Percentiles rank a stretch among this genome's conserved stretches.
phyloP scores from a whole-genome alignment of 2,888 invertebrate genomes.

The Hypselothyrea guttata region DNA sequence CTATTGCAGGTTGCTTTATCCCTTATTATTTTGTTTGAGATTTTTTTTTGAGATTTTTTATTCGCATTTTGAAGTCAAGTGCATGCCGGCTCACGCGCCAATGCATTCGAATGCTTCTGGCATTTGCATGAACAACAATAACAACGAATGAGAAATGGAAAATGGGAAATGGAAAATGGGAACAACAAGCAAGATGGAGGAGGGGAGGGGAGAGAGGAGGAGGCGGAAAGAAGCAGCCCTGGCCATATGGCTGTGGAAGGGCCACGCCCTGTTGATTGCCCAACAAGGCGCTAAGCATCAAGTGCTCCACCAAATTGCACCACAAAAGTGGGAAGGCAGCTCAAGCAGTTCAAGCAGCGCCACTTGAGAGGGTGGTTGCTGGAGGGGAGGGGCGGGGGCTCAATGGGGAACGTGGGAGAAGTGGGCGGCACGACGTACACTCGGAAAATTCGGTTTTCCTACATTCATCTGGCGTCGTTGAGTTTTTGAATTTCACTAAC shows the following conservation, averaged over 20 bases:
- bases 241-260: slow-evolving; percentile 42
- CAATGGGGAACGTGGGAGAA: too few relatives aligned
- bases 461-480: too few relatives aligned
- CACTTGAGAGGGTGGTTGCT: not conserved
- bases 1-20: not conserved
- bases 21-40: slow-evolving; percentile 1
- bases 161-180: slow-evolving; percentile 16
- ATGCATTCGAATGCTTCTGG: slow-evolving; percentile 65
- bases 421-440: too few relatives aligned
- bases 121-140: slow-evolving; percentile 53
- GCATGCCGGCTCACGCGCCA: slow-evolving; percentile 57
- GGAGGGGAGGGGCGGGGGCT: not conserved
- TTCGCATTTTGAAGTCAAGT: slow-evolving; percentile 61
- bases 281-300: slow-evolving; percentile 76
- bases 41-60: slow-evolving; percentile 15
- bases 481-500: too few relatives aligned
- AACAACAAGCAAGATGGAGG: slow-evolving; percentile 10
- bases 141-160: slow-evolving; percentile 33
- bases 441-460: too few relatives aligned
- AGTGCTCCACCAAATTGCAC: slow-evolving; percentile 66
- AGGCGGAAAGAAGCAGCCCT: too few relatives aligned
- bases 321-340: slow-evolving; percentile 2
- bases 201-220: not conserved
- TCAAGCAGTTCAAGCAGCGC: not conserved
- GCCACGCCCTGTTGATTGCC: slow-evolving; percentile 66